phyloP scores from a whole-genome alignment of 1,140 invertebrate species.

The Anoplolepis gracilipes region DNA sequence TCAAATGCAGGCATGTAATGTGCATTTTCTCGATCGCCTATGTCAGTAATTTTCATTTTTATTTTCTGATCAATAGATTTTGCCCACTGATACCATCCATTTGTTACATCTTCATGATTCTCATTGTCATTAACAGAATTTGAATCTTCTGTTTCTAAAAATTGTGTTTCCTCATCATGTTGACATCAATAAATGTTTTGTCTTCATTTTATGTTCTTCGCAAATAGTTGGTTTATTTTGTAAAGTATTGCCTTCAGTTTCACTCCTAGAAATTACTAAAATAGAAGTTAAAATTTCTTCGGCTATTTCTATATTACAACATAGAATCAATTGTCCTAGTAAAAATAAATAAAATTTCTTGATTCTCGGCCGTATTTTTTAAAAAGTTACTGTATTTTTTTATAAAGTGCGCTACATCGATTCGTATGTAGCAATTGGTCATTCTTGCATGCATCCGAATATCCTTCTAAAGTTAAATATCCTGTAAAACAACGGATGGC shows the following conservation, averaged over 20 bases:
- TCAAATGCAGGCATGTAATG: constrained; percentile 3
- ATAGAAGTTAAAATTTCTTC: constrained; percentile 15
- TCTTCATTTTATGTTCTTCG: constrained; percentile 12
- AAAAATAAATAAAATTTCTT: constrained; percentile 19
- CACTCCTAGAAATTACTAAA: constrained; percentile 10
- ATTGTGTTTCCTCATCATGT: background rate
- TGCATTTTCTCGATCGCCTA: constrained; percentile 5
- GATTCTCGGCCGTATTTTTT: background rate
- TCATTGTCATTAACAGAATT: background rate
- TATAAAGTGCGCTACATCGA: constrained; percentile 16
- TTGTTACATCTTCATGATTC: background rate
- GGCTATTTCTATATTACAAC: background rate
- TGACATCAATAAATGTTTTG: background rate
- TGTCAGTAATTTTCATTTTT: background rate
- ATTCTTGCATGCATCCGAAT: constrained; percentile 2
- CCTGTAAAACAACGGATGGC: constrained; percentile 1
- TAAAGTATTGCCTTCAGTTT: background rate
- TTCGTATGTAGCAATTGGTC: background rate
- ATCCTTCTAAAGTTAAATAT: background rate
- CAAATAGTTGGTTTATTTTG: background rate
- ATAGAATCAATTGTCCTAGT: constrained; percentile 30
- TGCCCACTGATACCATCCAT: constrained; percentile 8
- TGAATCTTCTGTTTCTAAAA: background rate
- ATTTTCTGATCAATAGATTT: background rate
- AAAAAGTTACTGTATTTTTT: constrained; percentile 17